Conservation (phyloP, 2,113 vertebrate species). For the Phylloscopus trochilus region DNA sequence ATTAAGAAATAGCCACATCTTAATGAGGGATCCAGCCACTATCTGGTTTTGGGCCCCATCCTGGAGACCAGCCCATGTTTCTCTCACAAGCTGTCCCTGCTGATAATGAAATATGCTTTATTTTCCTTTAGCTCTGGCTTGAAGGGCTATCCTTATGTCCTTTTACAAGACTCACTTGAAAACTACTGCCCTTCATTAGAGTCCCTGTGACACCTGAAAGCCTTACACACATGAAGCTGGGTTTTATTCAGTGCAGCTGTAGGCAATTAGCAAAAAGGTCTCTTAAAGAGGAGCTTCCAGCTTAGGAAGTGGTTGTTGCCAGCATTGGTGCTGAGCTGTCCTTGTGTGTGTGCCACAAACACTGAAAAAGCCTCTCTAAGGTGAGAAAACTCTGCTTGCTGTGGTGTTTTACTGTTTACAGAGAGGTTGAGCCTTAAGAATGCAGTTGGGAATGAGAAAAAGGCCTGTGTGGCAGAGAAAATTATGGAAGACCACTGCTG, state of each 20-base stretch:
- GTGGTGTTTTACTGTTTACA: neutral
- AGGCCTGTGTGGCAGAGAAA: neutral
- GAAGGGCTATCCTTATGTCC: neutral
- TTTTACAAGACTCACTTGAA: neutral
- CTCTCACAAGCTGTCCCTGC: neutral
- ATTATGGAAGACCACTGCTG: neutral
- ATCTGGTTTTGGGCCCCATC: accelerated
- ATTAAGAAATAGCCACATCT: neutral
- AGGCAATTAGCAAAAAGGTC: neutral
- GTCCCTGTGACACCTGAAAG: neutral
- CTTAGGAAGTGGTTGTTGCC: accelerated
- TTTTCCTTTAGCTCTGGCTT: neutral
- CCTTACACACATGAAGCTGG: neutral
- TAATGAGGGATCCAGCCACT: neutral
- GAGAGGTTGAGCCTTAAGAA: neutral
- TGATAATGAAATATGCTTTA: neutral
- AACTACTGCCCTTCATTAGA: neutral
- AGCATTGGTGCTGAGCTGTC: accelerated
- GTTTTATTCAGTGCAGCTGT: neutral
- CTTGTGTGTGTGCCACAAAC: accelerated
- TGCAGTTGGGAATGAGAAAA: neutral
- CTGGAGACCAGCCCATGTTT: neutral
- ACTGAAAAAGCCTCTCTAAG: accelerated
- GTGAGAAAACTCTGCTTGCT: neutral
- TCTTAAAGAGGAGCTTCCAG: neutral